phyloP scores from a whole-genome alignment of 2,888 invertebrate species.

The Elmis aenea region DNA sequence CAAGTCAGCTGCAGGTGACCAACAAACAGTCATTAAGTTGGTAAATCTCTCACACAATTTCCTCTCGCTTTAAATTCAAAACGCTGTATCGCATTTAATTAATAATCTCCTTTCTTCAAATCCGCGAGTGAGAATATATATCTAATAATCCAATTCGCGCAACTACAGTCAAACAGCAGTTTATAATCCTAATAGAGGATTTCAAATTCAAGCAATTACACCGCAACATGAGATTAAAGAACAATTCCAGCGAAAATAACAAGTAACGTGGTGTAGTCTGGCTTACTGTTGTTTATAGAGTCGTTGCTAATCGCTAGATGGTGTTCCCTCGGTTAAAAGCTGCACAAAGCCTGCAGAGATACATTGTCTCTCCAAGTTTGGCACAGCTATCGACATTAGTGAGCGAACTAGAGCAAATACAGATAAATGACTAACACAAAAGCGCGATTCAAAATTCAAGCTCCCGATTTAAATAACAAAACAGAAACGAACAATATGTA shows the following conservation, averaged over 20 bases:
- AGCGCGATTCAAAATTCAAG: no score
- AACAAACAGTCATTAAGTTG: constrained; percentile 2
- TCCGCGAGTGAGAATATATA: no score
- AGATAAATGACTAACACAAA: no score
- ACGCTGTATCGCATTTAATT: no score
- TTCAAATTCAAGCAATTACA: constrained; percentile 15
- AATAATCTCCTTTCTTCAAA: no score
- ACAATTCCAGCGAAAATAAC: constrained; percentile 21
- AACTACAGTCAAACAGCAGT: constrained; percentile 7
- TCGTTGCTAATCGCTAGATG: constrained; percentile 22
- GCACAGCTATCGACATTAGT: no score
- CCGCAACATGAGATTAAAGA: constrained; percentile 13
- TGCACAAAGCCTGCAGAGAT: constrained; percentile 14
- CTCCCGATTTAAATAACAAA: no score
- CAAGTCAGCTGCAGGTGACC: constrained; percentile 7
- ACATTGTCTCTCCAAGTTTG: no score
- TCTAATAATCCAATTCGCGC: constrained; percentile 5
- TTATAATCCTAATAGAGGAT: constrained; percentile 11
- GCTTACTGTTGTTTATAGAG: constrained; percentile 19
- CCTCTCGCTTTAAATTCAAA: no score
- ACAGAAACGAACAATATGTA: no score
- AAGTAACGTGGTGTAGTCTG: constrained; percentile 19
- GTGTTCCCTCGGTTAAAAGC: constrained; percentile 17
- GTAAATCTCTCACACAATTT: no score
- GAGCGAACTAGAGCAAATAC: no score